Conservation (phyloP, 2,797 vertebrate species). For the Helarctos malayanus region DNA sequence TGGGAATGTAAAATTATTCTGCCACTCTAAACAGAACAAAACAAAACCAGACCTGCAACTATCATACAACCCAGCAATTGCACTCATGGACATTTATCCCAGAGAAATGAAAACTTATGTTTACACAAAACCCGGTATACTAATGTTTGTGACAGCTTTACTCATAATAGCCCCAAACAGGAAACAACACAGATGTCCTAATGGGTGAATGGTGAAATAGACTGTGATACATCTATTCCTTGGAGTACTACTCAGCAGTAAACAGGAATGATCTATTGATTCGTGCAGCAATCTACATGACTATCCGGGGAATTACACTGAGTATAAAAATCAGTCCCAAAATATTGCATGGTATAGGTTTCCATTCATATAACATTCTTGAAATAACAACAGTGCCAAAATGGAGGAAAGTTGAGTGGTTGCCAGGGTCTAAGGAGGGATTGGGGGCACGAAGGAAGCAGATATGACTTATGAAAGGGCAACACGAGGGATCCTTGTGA, state of each 20-base stretch:
- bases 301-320: not conserved
- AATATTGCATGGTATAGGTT: not conserved
- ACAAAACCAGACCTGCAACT: not conserved
- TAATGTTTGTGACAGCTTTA: not conserved
- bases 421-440: not conserved
- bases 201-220: not conserved
- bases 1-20: not conserved
- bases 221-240: not conserved
- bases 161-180: not conserved
- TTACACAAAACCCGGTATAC: not conserved
- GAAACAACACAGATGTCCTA: not conserved
- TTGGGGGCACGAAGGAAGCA: not conserved
- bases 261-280: not conserved
- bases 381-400: conserved; percentile 5
- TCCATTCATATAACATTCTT: not conserved
- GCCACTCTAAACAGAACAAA: not conserved
- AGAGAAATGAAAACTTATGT: not conserved
- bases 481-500: not conserved
- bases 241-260: not conserved
- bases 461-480: not conserved
- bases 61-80: not conserved
- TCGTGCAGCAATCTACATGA: not conserved
- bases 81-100: not conserved
- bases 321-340: not conserved
- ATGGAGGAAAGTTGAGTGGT: not conserved